Conservation (phyloP, 1,140 invertebrate species). For the Eriosoma lanigerum region DNA sequence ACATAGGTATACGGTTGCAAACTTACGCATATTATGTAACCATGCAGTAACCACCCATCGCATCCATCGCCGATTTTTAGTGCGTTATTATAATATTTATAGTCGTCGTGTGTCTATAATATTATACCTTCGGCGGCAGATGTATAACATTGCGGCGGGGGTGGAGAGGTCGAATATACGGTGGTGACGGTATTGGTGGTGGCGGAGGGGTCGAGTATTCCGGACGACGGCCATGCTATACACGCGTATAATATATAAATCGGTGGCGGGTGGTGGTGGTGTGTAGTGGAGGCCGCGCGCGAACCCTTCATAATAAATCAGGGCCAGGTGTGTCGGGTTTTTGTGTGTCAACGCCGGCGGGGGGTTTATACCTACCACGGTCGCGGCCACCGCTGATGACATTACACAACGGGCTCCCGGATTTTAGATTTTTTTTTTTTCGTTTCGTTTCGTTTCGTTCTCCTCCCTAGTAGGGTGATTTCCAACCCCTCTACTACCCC, state of each 20-base stretch:
- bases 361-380: constrained; percentile 38
- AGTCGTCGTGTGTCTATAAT: neutral
- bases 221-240: neutral
- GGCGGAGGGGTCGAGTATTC: neutral
- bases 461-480: constrained; percentile 19
- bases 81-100: neutral
- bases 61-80: too few relatives aligned
- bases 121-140: constrained; percentile 2
- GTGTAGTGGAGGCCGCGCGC: neutral
- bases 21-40: neutral
- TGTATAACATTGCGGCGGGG: neutral
- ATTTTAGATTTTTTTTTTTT: constrained; percentile 32
- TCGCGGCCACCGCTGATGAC: constrained; percentile 22
- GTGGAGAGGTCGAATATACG: neutral
- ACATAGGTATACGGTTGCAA: neutral
- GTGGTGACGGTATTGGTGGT: neutral
- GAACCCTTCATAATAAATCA: constrained; percentile 52
- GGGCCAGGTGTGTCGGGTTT: constrained; percentile 49
- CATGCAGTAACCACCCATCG: too few relatives aligned
- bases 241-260: neutral
- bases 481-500: constrained; percentile 30
- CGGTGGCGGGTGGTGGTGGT: constrained; percentile 12
- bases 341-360: constrained; percentile 49
- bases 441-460: neutral
- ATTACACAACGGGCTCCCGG: constrained; percentile 51